Conservation (phyloP, 2,797 vertebrate species). For the Linurgus olivaceus region DNA sequence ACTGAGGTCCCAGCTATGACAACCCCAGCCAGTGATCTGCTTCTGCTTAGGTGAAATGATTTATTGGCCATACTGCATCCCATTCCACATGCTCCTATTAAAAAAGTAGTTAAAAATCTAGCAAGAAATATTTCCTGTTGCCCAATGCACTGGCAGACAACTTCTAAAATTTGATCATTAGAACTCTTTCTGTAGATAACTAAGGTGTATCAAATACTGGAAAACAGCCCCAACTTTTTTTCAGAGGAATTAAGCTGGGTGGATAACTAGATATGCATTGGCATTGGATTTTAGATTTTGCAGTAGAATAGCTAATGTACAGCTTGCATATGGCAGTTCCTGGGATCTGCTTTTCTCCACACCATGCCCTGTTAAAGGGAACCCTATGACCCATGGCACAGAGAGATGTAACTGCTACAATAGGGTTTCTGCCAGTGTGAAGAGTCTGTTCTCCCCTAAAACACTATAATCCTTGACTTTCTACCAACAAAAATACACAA, state of each 20-base stretch:
- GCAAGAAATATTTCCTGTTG: background rate
- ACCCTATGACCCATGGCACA: background rate
- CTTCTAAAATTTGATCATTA: background rate
- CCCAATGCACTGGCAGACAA: background rate
- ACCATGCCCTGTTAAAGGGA: background rate
- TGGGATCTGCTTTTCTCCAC: background rate
- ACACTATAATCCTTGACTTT: background rate
- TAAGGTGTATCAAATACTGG: background rate
- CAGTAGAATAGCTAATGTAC: background rate
- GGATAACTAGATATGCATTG: background rate
- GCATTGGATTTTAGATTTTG: background rate
- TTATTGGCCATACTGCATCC: background rate
- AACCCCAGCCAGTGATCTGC: background rate
- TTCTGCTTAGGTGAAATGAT: background rate
- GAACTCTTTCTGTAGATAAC: background rate
- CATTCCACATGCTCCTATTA: background rate
- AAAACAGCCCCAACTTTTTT: background rate
- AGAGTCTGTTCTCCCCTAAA: background rate
- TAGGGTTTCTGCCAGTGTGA: fast-evolving
- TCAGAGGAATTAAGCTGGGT: background rate
- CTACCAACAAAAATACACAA: background rate
- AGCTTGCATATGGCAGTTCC: background rate
- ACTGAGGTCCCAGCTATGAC: background rate
- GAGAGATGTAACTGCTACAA: background rate
- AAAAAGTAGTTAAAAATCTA: background rate